These are phyloP conservation scores for Tachysurus vachellii DNA, from an alignment of 2,113 vertebrate species.

Conservation along the genomic window DNA sequence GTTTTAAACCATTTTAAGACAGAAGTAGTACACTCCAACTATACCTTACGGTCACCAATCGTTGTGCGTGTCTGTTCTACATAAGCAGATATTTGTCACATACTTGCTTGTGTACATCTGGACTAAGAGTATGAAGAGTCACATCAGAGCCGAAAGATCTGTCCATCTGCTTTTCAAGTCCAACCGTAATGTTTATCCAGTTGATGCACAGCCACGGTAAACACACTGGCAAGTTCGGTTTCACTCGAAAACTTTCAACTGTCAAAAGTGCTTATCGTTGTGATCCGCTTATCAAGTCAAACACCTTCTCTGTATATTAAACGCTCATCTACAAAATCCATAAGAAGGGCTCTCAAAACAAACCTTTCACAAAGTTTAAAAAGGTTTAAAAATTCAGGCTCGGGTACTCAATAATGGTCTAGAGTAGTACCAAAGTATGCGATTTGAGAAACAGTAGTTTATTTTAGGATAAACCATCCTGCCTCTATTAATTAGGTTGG, in stretches of 20 bases:
- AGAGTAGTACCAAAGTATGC: not conserved
- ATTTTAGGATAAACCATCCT: too few relatives aligned
- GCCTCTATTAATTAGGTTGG: not conserved
- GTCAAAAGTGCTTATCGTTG: not conserved
- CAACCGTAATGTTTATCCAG: not conserved
- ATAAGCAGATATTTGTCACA: not conserved
- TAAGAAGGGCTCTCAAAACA: not conserved
- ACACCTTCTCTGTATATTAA: not conserved
- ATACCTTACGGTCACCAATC: not conserved
- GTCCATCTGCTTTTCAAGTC: not conserved
- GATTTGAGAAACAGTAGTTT: not conserved
- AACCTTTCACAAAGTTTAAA: not conserved
- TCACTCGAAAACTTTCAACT: not conserved
- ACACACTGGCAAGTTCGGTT: not conserved
- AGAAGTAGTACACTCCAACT: not conserved
- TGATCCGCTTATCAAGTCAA: not conserved
- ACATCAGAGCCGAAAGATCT: not conserved
- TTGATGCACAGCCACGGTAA: not conserved
- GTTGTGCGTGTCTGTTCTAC: not conserved
- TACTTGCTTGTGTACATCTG: not conserved
- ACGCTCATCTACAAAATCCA: not conserved
- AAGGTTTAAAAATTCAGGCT: too few relatives aligned
- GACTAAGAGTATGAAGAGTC: not conserved
- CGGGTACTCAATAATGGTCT: not conserved
- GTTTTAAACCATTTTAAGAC: too few relatives aligned